Percentiles rank a stretch among this genome's conserved stretches.
Conservation (phyloP, 2,888 invertebrate genomes). For the Eupithecia centaureata region DNA sequence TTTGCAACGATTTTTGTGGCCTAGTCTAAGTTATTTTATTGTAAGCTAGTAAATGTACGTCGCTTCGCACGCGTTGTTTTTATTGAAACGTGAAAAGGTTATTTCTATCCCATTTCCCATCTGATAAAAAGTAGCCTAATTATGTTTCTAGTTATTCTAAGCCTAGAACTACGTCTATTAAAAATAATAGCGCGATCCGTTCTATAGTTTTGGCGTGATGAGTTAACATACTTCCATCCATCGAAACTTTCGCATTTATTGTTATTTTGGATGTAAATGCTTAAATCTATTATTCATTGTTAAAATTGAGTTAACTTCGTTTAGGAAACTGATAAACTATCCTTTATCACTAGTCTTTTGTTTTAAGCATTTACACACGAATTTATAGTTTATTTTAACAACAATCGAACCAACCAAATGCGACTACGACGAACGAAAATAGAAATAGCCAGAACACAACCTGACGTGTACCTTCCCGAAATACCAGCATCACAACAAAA, state of each 20-base stretch:
- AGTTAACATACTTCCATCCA: no score
- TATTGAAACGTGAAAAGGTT: no score
- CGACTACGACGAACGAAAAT: neutral
- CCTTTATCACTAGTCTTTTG: neutral
- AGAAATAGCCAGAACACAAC: neutral
- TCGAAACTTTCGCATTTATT: no score
- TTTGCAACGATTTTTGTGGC: neutral
- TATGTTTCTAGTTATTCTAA: no score
- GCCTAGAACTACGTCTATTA: no score
- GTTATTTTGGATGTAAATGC: neutral
- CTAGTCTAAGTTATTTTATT: neutral
- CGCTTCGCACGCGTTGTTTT: no score
- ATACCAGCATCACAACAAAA: neutral
- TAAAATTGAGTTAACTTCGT: neutral
- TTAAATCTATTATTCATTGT: neutral
- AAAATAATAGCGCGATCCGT: no score
- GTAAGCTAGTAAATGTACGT: no score
- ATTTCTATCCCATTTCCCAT: no score
- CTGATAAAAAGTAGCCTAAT: no score
- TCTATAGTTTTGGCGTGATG: no score
- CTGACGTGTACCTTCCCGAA: neutral
- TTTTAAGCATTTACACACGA: neutral
- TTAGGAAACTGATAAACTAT: neutral
- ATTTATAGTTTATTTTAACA: neutral
- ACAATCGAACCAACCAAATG: neutral